These are phyloP conservation scores for Siniperca chuatsi DNA, from an alignment of 2,113 vertebrate species.

Conservation along the genomic window DNA sequence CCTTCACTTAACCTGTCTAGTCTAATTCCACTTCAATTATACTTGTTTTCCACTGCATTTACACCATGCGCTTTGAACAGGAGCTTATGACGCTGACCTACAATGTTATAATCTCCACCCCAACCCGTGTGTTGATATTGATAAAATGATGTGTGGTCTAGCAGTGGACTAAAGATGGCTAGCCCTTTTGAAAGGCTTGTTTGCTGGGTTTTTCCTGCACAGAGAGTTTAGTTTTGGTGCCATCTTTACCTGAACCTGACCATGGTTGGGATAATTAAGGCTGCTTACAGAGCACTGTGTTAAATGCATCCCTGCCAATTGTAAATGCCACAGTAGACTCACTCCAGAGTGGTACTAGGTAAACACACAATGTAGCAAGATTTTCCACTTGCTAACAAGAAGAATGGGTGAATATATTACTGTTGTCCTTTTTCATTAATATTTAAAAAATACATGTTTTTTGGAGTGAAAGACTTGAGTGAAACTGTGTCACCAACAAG, in stretches of 20 bases:
- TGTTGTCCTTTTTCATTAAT: neutral
- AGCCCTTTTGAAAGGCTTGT: neutral
- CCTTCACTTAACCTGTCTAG: neutral
- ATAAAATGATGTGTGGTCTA: neutral
- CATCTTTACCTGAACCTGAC: constrained; percentile 2
- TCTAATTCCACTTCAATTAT: neutral
- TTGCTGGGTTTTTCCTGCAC: neutral
- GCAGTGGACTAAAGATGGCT: neutral
- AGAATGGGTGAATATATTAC: neutral
- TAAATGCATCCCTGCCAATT: neutral
- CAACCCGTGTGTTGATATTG: neutral
- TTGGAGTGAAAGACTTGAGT: neutral
- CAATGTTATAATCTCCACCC: neutral
- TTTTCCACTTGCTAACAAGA: neutral
- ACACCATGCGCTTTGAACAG: neutral
- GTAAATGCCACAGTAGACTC: neutral
- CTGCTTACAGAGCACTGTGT: neutral
- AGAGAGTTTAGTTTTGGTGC: neutral
- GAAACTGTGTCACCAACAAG: neutral
- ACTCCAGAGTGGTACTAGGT: neutral
- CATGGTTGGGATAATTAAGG: neutral
- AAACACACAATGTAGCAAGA: neutral
- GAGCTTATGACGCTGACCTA: neutral
- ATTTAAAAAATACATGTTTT: neutral
- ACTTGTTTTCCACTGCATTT: neutral